Evolutionary conservation across 2,888 invertebrate genomes (phyloP), one percentile per base, ranked within the genome.

Genomic region (Hypomecis punctinalis): DNA sequence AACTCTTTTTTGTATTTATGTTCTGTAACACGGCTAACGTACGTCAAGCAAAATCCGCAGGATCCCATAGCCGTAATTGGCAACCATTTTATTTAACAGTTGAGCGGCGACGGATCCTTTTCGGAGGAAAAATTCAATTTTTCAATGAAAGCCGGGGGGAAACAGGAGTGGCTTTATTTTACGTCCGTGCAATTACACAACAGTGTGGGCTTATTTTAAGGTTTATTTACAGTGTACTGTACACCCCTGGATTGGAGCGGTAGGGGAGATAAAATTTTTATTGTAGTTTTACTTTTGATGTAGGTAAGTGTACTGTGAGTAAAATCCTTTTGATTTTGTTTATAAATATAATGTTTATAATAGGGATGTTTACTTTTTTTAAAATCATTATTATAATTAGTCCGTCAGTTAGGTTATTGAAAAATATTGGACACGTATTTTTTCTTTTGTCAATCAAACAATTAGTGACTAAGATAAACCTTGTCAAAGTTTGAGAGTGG

Each of bases 91-190:
- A 51, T 56, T 55, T 52, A 47, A 57, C 57, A 43, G 53, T 58
- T 52, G 43, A 49, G 57, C 49, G 10, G 33, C 23, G 49, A 9
- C 45, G 54, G 54, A 45, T 59, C 6, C 43, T 48, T 54, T 63
- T 54, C 43, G 43, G 54, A 11, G 53, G 49, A 56, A 56, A 64
- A 55, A 56, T 64, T 56, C 49, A 64, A 56, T 64, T 60, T 63
- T 42, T 42, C 64, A 64, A 45, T 60, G 60, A 55, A 52, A 48
- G 43, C 35, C 13, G 23, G 43, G 13, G 53, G 54, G 46, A 55
- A 55, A 40, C 56, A 33, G 13, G 13, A 23, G 54, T 49, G 35
- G 55, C 54, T 45, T 53, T 64, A 55, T 59, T 64, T 59, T 63
- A 46, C 39, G 5, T 35, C 43, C 53, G 33, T 49, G 43, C 53